phyloP scores from a whole-genome alignment of 2,888 invertebrate species.

The Zaprionus lineosus region DNA sequence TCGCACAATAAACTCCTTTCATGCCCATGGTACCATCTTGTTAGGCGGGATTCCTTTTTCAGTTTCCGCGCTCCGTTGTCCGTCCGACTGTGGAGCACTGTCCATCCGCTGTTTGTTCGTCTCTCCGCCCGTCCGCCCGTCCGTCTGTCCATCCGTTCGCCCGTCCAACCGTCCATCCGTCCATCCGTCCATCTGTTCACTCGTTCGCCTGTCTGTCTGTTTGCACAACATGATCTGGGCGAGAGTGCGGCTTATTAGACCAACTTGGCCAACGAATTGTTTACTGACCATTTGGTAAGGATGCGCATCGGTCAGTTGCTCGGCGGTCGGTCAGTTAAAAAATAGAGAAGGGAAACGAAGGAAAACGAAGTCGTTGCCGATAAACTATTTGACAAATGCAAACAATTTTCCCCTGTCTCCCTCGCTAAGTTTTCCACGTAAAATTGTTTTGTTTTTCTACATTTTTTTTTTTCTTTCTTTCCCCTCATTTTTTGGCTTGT shows the following conservation, averaged over 20 bases:
- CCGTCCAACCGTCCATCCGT: not conserved
- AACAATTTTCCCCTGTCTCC: conserved; percentile 62
- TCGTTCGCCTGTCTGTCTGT: conserved; percentile 35
- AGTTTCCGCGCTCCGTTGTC: conserved; percentile 18
- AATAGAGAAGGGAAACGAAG: not conserved
- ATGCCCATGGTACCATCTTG: conserved; percentile 63
- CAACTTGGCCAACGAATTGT: conserved; percentile 60
- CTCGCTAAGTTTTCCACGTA: conserved; percentile 54
- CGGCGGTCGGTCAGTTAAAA: conserved; percentile 64
- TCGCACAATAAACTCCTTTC: conserved; percentile 78
- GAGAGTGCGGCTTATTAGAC: conserved; percentile 76
- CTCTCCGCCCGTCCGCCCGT: not conserved
- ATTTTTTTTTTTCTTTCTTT: not conserved
- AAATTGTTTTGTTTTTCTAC: conserved; percentile 43
- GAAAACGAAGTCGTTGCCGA: conserved; percentile 51
- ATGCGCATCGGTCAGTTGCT: too few species aligned
- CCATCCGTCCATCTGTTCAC: conserved; percentile 1
- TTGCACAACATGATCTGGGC: conserved; percentile 75
- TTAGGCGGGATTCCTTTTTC: conserved; percentile 65
- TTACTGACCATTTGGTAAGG: conserved; percentile 69
- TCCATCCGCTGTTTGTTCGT: not conserved
- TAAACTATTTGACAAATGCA: conserved; percentile 77
- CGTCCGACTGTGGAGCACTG: conserved; percentile 1
- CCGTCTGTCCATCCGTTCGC: conserved; percentile 8
- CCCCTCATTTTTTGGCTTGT: conserved; percentile 57